Conservation (phyloP, 1,140 invertebrate species). For the Argopecten irradians region DNA sequence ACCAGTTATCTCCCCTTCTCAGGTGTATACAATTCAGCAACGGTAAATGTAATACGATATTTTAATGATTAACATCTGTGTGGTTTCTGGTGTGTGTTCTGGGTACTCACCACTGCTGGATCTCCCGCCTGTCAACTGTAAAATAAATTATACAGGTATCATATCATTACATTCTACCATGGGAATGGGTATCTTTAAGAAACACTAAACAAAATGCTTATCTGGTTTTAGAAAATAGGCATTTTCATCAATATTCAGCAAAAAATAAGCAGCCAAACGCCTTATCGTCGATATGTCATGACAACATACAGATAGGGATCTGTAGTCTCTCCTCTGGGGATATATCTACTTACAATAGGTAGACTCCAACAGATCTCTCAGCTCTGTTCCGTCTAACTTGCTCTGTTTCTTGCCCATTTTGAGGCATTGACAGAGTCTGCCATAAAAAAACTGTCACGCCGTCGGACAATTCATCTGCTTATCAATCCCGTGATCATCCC, state of each 20-base stretch:
- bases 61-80: no score
- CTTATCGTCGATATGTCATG: neutral
- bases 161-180: neutral
- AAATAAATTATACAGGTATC: neutral
- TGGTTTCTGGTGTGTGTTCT: no score
- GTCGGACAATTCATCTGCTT: neutral
- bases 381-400: neutral
- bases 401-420: slow-evolving; percentile 11
- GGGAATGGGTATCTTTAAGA: neutral
- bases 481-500: neutral
- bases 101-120: neutral
- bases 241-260: no score
- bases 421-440: neutral
- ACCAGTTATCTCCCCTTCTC: neutral
- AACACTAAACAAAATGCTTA: neutral
- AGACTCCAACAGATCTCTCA: neutral
- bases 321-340: neutral
- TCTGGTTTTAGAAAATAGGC: no score
- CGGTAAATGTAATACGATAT: no score
- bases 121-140: neutral
- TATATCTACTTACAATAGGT: neutral
- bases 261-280: no score
- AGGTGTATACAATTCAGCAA: no score
- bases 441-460: neutral
- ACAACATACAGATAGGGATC: neutral